Percentiles rank a stretch among this genome's conserved stretches.
These are phyloP conservation scores for Spizaetus ornatus DNA, from an alignment of 2,113 vertebrate genomes.

Conservation along the genomic window DNA sequence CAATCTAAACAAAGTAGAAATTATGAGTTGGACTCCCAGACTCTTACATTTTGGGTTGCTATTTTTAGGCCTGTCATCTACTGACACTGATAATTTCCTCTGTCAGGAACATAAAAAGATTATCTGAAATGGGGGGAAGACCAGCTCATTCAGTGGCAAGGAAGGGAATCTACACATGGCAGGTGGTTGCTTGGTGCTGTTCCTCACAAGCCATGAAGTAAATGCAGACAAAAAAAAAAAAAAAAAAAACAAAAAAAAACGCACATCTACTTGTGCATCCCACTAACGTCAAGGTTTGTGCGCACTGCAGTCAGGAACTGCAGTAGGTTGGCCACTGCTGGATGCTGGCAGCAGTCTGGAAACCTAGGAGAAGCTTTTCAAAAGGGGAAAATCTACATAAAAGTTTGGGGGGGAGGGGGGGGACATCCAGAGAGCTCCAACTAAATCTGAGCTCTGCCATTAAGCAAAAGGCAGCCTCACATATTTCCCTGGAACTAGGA, in stretches of 20 bases:
- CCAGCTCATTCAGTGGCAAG: neutral
- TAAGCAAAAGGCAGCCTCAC: neutral
- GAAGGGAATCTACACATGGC: neutral
- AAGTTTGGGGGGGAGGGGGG: accelerated
- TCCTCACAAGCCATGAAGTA: neutral
- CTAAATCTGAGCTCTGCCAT: neutral
- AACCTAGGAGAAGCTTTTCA: neutral
- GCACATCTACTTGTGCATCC: neutral
- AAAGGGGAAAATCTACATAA: neutral
- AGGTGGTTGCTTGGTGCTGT: neutral
- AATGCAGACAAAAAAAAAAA: neutral
- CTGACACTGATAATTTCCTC: neutral
- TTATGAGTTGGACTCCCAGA: neutral
- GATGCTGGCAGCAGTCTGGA: neutral
- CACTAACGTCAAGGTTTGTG: neutral
- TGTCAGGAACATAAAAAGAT: neutral
- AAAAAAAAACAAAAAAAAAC: neutral
- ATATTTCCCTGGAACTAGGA: neutral
- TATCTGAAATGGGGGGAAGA: neutral
- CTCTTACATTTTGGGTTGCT: neutral
- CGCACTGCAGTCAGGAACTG: neutral
- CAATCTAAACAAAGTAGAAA: neutral
- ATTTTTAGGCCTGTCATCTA: neutral
- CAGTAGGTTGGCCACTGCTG: neutral
- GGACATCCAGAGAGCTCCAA: neutral